These are phyloP conservation scores for Panopea generosa DNA, from an alignment of 2,888 invertebrate genomes.

Conservation along the genomic window DNA sequence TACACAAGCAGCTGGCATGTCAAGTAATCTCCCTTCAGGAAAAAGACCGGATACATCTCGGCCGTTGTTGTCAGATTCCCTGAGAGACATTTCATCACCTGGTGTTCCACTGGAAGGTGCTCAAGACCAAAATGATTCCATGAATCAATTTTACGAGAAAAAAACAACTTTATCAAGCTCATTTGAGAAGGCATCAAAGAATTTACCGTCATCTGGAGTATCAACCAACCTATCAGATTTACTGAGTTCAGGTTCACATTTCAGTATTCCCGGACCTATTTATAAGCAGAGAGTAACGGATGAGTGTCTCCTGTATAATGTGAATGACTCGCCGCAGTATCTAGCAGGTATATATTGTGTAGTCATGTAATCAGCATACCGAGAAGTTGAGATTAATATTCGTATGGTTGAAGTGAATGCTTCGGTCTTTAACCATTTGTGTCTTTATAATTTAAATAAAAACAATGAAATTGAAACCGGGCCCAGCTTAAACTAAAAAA, in stretches of 20 bases:
- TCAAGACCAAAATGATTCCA: constrained; percentile 2
- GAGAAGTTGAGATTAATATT: background rate
- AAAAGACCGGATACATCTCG: background rate
- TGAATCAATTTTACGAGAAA: background rate
- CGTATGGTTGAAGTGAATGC: too few species aligned
- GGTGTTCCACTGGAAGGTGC: constrained; percentile 20
- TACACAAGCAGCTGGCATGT: background rate
- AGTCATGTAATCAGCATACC: background rate
- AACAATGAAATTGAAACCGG: too few species aligned
- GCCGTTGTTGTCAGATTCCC: background rate
- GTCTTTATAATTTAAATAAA: too few species aligned
- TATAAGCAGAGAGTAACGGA: constrained; percentile 60
- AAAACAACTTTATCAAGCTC: constrained; percentile 11
- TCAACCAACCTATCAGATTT: background rate
- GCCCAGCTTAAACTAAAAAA: too few species aligned
- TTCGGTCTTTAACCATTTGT: too few species aligned
- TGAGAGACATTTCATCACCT: background rate
- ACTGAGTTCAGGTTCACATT: constrained; percentile 20
- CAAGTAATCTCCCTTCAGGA: background rate
- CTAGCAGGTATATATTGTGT: constrained; percentile 57
- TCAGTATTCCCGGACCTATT: constrained; percentile 57
- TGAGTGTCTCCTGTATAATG: constrained; percentile 65
- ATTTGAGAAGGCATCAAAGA: constrained; percentile 1
- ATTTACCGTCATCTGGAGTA: background rate
- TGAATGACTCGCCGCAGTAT: constrained; percentile 63